phyloP scores from a whole-genome alignment of 2,797 vertebrate genomes.

The Chelmon rostratus region DNA sequence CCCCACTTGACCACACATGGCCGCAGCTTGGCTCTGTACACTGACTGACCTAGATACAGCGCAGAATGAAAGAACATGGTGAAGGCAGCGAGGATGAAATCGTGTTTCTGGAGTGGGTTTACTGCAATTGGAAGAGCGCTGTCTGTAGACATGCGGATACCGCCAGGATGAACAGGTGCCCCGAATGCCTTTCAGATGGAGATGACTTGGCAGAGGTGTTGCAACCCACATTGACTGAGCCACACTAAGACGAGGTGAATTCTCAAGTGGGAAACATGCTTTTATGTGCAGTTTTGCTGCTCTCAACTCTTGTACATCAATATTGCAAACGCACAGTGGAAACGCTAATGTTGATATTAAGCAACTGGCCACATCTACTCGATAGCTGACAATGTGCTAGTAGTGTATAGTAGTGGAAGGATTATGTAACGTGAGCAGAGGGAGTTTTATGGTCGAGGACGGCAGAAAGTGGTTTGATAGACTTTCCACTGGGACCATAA shows the following conservation, averaged over 20 bases:
- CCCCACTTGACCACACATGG: conserved; percentile 64
- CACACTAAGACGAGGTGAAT: conserved; percentile 42
- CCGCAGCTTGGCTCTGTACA: conserved; percentile 41
- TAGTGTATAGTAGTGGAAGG: conserved; percentile 49
- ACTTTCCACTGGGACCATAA: conserved; percentile 60
- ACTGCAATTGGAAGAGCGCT: conserved; percentile 45
- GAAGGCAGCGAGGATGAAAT: conserved; percentile 57
- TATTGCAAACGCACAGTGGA: conserved; percentile 24
- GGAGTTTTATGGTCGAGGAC: conserved; percentile 64
- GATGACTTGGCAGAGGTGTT: conserved; percentile 70
- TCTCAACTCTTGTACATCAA: conserved; percentile 30
- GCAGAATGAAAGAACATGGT: conserved; percentile 47
- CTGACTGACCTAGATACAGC: conserved; percentile 68
- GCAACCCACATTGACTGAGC: conserved; percentile 51
- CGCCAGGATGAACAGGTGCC: conserved; percentile 58
- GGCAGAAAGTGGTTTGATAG: conserved; percentile 65
- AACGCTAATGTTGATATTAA: conserved; percentile 38
- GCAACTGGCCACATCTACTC: conserved; percentile 32
- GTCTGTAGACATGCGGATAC: conserved; percentile 40
- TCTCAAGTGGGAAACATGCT: conserved; percentile 58
- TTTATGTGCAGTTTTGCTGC: conserved; percentile 38
- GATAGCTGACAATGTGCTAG: conserved; percentile 41
- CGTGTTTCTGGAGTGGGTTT: conserved; percentile 59
- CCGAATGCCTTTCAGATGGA: conserved; percentile 61
- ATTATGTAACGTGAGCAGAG: conserved; percentile 70